Conservation (phyloP, 1,140 invertebrate genomes). For the Macrosteles quadrilineatus region DNA sequence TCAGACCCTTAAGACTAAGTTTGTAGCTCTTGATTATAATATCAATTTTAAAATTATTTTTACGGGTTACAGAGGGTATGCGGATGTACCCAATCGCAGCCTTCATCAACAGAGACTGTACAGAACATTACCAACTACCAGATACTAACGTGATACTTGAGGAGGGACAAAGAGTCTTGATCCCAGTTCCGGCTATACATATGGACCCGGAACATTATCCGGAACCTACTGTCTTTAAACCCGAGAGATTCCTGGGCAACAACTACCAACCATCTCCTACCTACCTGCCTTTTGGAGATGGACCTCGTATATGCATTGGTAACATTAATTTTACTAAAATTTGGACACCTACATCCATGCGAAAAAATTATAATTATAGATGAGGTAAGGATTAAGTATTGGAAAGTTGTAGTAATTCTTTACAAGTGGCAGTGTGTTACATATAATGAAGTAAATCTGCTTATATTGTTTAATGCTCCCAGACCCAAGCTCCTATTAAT, state of each 20-base stretch:
- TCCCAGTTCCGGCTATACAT: slow-evolving; percentile 61
- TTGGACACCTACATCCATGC: neutral
- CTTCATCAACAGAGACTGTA: slow-evolving; percentile 50
- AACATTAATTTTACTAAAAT: neutral
- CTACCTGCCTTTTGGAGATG: slow-evolving; percentile 64
- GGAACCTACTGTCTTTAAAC: slow-evolving; percentile 56
- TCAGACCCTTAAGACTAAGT: neutral
- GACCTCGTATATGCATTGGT: slow-evolving; percentile 63
- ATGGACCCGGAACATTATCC: slow-evolving; percentile 60
- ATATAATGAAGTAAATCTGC: too few species aligned
- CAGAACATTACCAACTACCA: slow-evolving; percentile 54
- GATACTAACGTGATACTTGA: slow-evolving; percentile 50
- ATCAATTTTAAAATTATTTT: slow-evolving; percentile 16
- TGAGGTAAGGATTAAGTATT: too few species aligned
- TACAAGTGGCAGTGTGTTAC: too few species aligned
- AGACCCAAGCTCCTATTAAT: too few species aligned
- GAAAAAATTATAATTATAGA: too few species aligned
- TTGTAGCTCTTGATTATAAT: neutral
- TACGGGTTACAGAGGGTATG: slow-evolving; percentile 58
- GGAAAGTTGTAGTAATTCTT: too few species aligned
- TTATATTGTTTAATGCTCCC: too few species aligned
- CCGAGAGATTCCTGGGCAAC: slow-evolving; percentile 55
- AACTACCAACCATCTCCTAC: slow-evolving; percentile 47
- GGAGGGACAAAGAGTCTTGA: slow-evolving; percentile 55
- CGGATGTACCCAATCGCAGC: slow-evolving; percentile 55